Base-by-base conservation (phyloP, 2,113 vertebrate species). In the Plotosus lineatus region DNA sequence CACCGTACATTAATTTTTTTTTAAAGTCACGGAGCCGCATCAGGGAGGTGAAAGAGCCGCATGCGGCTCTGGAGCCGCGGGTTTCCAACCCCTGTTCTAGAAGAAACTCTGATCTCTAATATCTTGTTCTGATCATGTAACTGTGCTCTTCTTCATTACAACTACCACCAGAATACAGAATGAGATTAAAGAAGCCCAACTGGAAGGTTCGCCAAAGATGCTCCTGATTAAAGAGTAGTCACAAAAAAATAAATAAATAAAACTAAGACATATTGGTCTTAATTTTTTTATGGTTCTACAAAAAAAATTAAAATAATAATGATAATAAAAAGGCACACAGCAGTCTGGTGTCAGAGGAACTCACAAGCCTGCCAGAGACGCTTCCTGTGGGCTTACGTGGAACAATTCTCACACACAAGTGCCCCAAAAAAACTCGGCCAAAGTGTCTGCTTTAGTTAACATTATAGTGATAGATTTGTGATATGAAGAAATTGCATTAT, bases 301-400 rank as follows among this genome's bases (percentile, higher is more conserved):
- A n/a, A n/a, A n/a, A n/a, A n/a, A n/a, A n/a, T 17, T 7, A 17
- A 28, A 65, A 12, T 17, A 15, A n/a, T n/a, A n/a, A 2, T 48
- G 42, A 44, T 26, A 50, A 38, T 31, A 31, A 1, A 31, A 51
- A 36, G 4, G 26, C 75, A 61, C 8, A 23, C 1, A 77, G 44
- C 44, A 12, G 9, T 46, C 48, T 28, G 33, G 50, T 55, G 15
- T 55, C 46, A 53, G 14, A 46, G 6, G 6, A 46, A 15, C n/a
- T 44, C 40, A 56, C 65, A 79, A n/a, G 48, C 17, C 65, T 46
- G 36, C 51, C 51, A 44, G 51, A 72, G 31, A 56, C 51, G 72
- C 66, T 79, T 79, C 78, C 78, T 72, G 65, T 79, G 66, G 78
- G 50, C 38, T 79, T 8, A 46, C 51, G 58, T 51, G 46, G 19